phyloP scores from a whole-genome alignment of 1,140 invertebrate genomes.

The Battus philenor region DNA sequence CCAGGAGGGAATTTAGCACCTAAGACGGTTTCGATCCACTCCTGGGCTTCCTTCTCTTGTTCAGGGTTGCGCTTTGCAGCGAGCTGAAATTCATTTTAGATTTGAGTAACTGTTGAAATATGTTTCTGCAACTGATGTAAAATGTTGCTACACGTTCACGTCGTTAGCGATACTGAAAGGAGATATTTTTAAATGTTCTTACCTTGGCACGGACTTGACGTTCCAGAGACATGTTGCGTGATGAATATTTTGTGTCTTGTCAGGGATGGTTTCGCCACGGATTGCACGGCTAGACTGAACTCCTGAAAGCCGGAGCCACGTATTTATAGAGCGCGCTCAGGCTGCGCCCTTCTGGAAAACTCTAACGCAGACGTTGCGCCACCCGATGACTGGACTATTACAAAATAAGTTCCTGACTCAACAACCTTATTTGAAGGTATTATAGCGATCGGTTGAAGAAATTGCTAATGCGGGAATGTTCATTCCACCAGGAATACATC shows the following conservation, averaged over 20 bases:
- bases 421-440: slow-evolving; percentile 43
- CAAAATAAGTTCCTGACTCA: slow-evolving; percentile 68
- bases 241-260: slow-evolving; percentile 59
- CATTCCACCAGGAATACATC: no score
- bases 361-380: slow-evolving; percentile 40
- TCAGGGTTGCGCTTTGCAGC: slow-evolving; percentile 92
- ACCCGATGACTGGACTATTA: slow-evolving; percentile 40
- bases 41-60: slow-evolving; percentile 91
- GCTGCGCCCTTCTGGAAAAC: slow-evolving; percentile 69
- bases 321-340: slow-evolving; percentile 68
- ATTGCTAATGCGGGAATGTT: no score
- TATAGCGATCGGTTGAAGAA: slow-evolving; percentile 4
- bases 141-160: not conserved
- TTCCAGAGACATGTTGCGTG: slow-evolving; percentile 84
- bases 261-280: slow-evolving; percentile 39
- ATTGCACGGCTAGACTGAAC: slow-evolving; percentile 67
- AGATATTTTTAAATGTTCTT: slow-evolving; percentile 44
- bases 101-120: not conserved
- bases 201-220: slow-evolving; percentile 88
- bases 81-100: slow-evolving; percentile 77
- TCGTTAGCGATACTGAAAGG: slow-evolving; percentile 1
- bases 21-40: slow-evolving; percentile 93
- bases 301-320: slow-evolving; percentile 54
- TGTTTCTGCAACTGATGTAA: not conserved
- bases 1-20: slow-evolving; percentile 90